Base-by-base conservation (phyloP, 2,113 vertebrate genomes). In the Tringa solitaria region DNA sequence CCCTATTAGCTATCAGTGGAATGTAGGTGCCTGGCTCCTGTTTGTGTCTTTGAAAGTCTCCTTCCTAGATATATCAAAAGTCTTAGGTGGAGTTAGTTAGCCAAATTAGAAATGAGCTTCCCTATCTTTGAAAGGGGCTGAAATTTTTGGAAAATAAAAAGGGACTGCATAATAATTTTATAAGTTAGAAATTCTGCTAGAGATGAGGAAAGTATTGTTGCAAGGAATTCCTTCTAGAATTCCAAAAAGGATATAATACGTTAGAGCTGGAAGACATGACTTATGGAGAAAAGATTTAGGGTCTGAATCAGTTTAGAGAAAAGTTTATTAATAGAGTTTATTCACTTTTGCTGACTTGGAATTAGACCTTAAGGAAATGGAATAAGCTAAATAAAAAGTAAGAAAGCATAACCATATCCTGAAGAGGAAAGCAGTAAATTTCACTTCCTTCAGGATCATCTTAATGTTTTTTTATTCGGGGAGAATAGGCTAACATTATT, bases 11-110 rank as follows among this genome's bases (percentile, higher is more conserved):
- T 93, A 51, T 92, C 68, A 86, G 35, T 72, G 83, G 83, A 94
- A 96, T 75, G 83, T 84, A 74, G 68, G 51, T 77, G 51, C 19
- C 56, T 78, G 76, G 83, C 76, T 96, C 60, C 89, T 56, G 65
- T 91, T 82, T 56, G 30, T 84, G 80, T 72, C 83, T 96, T 95
- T 96, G 78, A 91, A 96, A 83, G 37, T 90, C 59, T 93, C 59
- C 53, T 93, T 93, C 18, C 18, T 50, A 90, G n/a, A 74, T 57
- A 39, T 32, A 89, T 69, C 27, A 87, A 56, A 95, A 81, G 30
- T 21, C 39, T 56, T 56, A 87, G 59, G 59, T 2, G 4, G 45
- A 79, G 19, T 77, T 79, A 60, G n/a, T 92, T 81, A 54, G 23
- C 54, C 80, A 73, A 90, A 56, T 78, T 68, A 54, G 30, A 91